Conservation (phyloP, 2,888 invertebrate species). For the Coecobrya sp. region DNA sequence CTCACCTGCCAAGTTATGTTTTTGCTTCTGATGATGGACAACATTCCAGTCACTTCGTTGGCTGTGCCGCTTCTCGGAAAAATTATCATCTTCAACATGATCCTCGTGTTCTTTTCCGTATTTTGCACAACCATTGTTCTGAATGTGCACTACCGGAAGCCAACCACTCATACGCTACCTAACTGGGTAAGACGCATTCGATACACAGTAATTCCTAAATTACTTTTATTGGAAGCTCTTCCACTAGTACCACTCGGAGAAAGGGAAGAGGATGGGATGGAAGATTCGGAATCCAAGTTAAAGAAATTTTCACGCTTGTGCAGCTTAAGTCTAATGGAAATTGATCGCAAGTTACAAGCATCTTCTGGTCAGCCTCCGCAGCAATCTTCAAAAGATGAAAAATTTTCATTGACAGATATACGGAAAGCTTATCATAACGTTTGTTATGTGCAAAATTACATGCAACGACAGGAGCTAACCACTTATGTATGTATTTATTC, state of each 20-base stretch:
- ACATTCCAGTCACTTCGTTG: slow-evolving; percentile 42
- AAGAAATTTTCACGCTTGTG: not conserved
- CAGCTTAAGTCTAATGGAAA: slow-evolving; percentile 3
- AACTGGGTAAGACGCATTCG: not conserved
- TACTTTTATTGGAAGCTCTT: slow-evolving; percentile 13
- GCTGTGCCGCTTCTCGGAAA: slow-evolving; percentile 51
- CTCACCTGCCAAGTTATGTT: slow-evolving; percentile 20
- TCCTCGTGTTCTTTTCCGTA: slow-evolving; percentile 30
- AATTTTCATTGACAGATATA: not conserved
- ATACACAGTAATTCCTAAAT: slow-evolving; percentile 4
- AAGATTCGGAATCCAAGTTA: not conserved
- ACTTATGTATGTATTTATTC: not conserved
- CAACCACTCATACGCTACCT: not conserved
- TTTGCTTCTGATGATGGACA: slow-evolving; percentile 46
- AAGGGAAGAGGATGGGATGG: not conserved
- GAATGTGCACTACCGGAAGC: slow-evolving; percentile 36
- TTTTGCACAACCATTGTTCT: slow-evolving; percentile 41
- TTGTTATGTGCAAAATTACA: slow-evolving; percentile 11
- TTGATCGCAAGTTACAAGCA: not conserved
- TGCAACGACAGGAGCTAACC: not conserved
- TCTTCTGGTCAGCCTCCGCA: too few relatives aligned
- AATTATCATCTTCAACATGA: slow-evolving; percentile 34
- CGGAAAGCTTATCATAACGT: not conserved
- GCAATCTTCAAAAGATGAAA: not conserved
- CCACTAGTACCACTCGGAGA: not conserved